phyloP scores from a whole-genome alignment of 2,888 invertebrate genomes.

The Zhuqinia jingwanae region DNA sequence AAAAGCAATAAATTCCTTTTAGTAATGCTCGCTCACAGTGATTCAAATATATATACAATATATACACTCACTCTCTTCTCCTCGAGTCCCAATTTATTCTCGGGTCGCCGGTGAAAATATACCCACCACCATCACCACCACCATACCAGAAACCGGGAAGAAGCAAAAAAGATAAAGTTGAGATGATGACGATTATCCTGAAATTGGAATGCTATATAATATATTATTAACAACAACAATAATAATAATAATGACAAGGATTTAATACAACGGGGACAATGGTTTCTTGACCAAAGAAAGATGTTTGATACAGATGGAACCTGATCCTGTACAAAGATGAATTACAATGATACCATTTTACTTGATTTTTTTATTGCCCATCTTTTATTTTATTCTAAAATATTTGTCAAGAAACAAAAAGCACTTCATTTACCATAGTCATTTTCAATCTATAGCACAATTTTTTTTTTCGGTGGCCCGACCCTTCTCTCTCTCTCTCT shows the following conservation, averaged over 20 bases:
- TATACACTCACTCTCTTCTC: too few species aligned
- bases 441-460: neutral
- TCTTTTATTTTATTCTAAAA: constrained; percentile 22
- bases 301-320: constrained; percentile 12
- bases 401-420: neutral
- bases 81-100: constrained; percentile 33
- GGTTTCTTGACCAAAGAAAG: neutral
- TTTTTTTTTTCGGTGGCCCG: neutral
- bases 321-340: constrained; percentile 21
- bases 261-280: constrained; percentile 50
- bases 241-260: too few species aligned
- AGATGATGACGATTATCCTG: constrained; percentile 20
- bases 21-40: constrained; percentile 34
- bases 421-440: too few species aligned
- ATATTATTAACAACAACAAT: too few species aligned
- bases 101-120: constrained; percentile 26
- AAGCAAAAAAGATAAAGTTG: too few species aligned
- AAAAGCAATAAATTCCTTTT: constrained; percentile 52
- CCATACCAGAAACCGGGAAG: constrained; percentile 46
- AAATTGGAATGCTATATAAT: constrained; percentile 41
- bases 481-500: constrained; percentile 12
- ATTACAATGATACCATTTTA: constrained; percentile 36
- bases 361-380: constrained; percentile 41
- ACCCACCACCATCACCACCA: too few species aligned
- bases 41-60: constrained; percentile 19